These are phyloP conservation scores for Brenthis ino DNA, from an alignment of 2,888 invertebrate species.

Conservation along the genomic window DNA sequence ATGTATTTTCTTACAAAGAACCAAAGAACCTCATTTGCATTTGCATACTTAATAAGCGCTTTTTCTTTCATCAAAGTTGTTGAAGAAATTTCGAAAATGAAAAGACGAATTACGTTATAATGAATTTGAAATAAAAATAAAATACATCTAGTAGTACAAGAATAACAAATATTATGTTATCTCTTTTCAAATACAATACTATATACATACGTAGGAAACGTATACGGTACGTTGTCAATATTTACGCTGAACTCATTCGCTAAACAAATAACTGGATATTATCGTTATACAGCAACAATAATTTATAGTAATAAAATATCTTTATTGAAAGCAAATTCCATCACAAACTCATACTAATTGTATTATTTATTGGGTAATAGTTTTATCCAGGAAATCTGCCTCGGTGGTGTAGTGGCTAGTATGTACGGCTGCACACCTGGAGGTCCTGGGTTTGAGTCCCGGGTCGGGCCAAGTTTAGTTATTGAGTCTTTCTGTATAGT, in stretches of 20 bases:
- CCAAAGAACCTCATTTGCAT: constrained; percentile 17
- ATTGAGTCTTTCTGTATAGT: too few species aligned
- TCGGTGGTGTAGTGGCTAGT: too few species aligned
- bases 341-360: too few species aligned
- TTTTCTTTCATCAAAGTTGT: neutral
- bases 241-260: constrained; percentile 27
- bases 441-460: too few species aligned
- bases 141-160: too few species aligned
- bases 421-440: too few species aligned
- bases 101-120: neutral
- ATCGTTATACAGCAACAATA: constrained; percentile 5
- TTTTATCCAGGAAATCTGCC: too few species aligned
- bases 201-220: neutral
- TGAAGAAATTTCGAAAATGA: neutral
- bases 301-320: neutral
- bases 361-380: too few species aligned
- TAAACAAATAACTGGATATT: constrained; percentile 25
- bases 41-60: constrained; percentile 17
- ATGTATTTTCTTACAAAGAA: constrained; percentile 16
- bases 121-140: neutral
- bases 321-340: too few species aligned
- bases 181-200: neutral
- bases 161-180: neutral
- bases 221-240: constrained; percentile 28
- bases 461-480: too few species aligned